phyloP scores from a whole-genome alignment of 2,113 vertebrate species.

The Hypomesus transpacificus region DNA sequence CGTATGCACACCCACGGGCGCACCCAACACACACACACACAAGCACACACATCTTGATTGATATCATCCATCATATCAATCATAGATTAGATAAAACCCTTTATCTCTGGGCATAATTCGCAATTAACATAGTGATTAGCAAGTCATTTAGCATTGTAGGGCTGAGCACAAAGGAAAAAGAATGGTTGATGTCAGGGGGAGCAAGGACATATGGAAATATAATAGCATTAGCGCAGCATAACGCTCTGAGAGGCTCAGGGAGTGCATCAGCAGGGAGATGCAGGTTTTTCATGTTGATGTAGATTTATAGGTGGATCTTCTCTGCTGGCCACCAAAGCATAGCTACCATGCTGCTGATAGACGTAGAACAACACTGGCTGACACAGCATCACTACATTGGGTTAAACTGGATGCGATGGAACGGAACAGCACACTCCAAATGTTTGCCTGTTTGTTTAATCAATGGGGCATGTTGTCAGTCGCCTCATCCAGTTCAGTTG shows the following conservation, averaged over 20 bases:
- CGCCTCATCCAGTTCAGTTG: no score
- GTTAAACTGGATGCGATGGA: no score
- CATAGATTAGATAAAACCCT: constrained; percentile 44
- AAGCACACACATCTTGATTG: constrained; percentile 33
- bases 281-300: not conserved
- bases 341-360: no score
- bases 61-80: constrained; percentile 48
- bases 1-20: not conserved
- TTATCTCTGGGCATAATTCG: constrained; percentile 58
- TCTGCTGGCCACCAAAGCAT: not conserved
- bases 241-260: not conserved
- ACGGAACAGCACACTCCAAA: no score
- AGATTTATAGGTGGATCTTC: not conserved
- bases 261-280: no score
- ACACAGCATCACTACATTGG: no score
- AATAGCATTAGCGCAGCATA: constrained; percentile 37
- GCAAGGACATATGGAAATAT: constrained; percentile 43
- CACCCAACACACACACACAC: constrained; percentile 14
- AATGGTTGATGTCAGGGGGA: constrained; percentile 28
- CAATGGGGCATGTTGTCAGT: no score
- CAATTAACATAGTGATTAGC: constrained; percentile 63
- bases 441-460: no score
- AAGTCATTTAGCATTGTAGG: constrained; percentile 43
- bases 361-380: no score
- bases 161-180: constrained; percentile 30